Percentiles rank a stretch among this genome's conserved stretches.
phyloP scores from a whole-genome alignment of 92 coral and sea anemone species.

The Porites divaricata region DNA sequence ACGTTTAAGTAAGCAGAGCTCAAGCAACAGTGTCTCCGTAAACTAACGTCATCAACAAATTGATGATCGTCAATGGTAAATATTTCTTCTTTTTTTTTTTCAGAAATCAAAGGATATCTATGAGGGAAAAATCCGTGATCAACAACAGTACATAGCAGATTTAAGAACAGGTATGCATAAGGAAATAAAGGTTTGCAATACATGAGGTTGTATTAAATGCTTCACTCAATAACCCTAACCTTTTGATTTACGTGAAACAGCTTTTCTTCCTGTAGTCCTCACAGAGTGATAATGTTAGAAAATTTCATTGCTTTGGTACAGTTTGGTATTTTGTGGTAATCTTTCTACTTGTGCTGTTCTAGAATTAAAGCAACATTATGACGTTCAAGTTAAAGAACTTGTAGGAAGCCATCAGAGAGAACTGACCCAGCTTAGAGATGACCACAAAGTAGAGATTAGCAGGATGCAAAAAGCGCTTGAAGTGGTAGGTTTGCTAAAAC shows the following conservation, averaged over 20 bases:
- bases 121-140: constrained; percentile 79
- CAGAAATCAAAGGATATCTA: constrained; percentile 73
- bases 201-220: not conserved
- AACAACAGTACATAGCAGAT: constrained; percentile 78
- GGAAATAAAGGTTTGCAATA: not conserved
- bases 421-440: constrained; percentile 59
- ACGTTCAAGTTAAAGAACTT: constrained; percentile 69
- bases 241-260: not conserved
- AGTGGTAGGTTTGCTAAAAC: constrained; percentile 57
- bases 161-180: constrained; percentile 75
- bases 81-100: not conserved
- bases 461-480: constrained; percentile 76
- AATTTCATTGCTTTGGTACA: not conserved
- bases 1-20: too few relatives aligned
- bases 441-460: constrained; percentile 70
- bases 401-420: constrained; percentile 72
- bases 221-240: not conserved
- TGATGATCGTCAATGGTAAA: not conserved
- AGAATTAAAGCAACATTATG: constrained; percentile 87
- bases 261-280: too few relatives aligned
- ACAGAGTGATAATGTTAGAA: too few relatives aligned
- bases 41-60: not conserved
- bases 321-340: not conserved
- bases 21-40: too few relatives aligned
- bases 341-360: not conserved